phyloP scores from a whole-genome alignment of 2,113 vertebrate genomes.

The Phalacrocorax pelagicus region DNA sequence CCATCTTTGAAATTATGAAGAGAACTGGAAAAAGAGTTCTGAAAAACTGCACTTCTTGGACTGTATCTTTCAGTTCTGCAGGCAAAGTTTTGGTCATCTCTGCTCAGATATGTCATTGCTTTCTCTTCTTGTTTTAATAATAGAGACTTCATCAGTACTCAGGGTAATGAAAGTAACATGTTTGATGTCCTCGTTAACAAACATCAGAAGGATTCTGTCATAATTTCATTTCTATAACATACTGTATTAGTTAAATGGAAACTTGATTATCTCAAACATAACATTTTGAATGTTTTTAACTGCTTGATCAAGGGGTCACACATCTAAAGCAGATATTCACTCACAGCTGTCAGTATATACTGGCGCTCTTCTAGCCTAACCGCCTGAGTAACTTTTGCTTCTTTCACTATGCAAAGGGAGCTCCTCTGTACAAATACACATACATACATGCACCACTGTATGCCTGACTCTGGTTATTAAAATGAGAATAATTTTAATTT shows the following conservation, averaged over 20 bases:
- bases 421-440: background rate
- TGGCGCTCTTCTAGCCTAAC: background rate
- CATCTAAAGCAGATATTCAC: background rate
- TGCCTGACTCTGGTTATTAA: background rate
- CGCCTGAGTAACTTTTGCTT: background rate
- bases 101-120: background rate
- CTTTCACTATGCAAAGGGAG: background rate
- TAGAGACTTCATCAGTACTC: background rate
- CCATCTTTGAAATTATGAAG: background rate
- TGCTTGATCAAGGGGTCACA: background rate
- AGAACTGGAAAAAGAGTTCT: background rate
- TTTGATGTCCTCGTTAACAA: background rate
- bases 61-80: background rate
- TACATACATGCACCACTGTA: background rate
- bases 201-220: background rate
- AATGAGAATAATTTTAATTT: background rate
- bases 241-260: background rate
- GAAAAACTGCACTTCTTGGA: background rate
- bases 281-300: background rate
- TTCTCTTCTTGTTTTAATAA: background rate
- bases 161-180: background rate
- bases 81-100: background rate
- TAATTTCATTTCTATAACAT: background rate
- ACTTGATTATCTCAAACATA: background rate
- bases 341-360: background rate